Percentiles rank a stretch among this genome's conserved stretches.
Conservation (phyloP, 2,113 vertebrate genomes). For the Oplegnathus fasciatus region DNA sequence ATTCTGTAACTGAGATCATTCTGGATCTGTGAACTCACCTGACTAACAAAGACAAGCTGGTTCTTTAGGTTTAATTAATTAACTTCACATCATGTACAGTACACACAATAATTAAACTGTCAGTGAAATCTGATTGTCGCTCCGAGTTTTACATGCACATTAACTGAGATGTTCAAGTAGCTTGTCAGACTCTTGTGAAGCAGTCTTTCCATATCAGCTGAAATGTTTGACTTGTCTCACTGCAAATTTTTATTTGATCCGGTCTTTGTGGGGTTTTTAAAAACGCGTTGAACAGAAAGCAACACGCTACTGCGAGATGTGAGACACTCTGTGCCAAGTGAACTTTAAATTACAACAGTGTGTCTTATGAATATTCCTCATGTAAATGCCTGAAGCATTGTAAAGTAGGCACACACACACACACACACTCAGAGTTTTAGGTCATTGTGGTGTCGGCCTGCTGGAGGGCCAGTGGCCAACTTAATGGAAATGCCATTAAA, state of each 20-base stretch:
- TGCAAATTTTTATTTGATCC: too few species aligned
- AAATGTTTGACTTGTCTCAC: too few species aligned
- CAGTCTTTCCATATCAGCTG: neutral
- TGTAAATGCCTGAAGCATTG: neutral
- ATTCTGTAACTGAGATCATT: too few species aligned
- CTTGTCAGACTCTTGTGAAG: too few species aligned
- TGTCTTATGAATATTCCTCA: conserved; percentile 13
- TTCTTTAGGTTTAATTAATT: neutral
- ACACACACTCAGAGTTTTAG: neutral
- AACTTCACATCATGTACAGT: neutral
- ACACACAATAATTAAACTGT: neutral
- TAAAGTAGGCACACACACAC: neutral
- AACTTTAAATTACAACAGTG: conserved; percentile 5
- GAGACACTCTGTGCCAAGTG: neutral
- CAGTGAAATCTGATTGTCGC: neutral
- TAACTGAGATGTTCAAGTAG: neutral
- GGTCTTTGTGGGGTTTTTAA: too few species aligned
- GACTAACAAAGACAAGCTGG: neutral
- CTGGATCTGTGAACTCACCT: neutral
- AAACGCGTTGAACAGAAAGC: neutral
- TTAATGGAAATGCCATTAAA: conserved; percentile 81
- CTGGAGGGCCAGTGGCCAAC: conserved; percentile 34
- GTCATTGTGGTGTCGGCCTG: conserved; percentile 25
- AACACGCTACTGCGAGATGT: neutral
- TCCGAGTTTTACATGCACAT: neutral